Conservation (phyloP, 1,140 invertebrate genomes). For the Anastrepha ludens region DNA sequence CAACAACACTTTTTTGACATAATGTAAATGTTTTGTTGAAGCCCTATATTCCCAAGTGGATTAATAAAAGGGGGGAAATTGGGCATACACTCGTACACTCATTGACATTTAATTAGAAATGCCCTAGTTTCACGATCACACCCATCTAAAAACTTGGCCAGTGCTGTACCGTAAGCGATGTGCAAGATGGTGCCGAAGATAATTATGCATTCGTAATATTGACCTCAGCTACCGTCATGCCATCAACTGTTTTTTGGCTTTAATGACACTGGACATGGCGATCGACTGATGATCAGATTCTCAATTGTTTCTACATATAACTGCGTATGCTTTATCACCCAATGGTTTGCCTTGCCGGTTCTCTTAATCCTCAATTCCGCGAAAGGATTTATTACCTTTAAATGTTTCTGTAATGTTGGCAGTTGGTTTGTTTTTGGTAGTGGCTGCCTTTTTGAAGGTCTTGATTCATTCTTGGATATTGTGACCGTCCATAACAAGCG, state of each 20-base stretch:
- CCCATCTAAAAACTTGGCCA: conserved; percentile 91
- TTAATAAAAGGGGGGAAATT: no score
- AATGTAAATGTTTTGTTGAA: no score
- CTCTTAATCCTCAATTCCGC: conserved; percentile 90
- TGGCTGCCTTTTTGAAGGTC: conserved; percentile 88
- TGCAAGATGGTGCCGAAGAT: conserved; percentile 90
- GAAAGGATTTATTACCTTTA: conserved; percentile 94
- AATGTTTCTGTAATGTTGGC: conserved; percentile 96
- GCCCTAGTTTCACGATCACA: conserved; percentile 79
- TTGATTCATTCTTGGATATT: conserved; percentile 92
- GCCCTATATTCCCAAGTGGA: no score
- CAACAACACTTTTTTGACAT: no score
- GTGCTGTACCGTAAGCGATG: conserved; percentile 94
- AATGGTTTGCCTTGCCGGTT: conserved; percentile 99
- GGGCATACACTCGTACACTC: no score
- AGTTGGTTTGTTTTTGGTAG: conserved; percentile 89
- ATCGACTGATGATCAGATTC: conserved; percentile 77
- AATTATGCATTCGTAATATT: conserved; percentile 86
- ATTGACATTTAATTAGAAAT: no score
- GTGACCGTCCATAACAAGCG: conserved; percentile 97
- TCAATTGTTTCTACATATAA: conserved; percentile 63
- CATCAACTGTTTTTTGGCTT: conserved; percentile 76
- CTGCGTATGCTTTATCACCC: conserved; percentile 84
- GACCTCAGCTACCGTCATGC: conserved; percentile 79
- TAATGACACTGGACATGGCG: conserved; percentile 78